Conservation (phyloP, 2,113 vertebrate genomes). For the Procavia capensis region DNA sequence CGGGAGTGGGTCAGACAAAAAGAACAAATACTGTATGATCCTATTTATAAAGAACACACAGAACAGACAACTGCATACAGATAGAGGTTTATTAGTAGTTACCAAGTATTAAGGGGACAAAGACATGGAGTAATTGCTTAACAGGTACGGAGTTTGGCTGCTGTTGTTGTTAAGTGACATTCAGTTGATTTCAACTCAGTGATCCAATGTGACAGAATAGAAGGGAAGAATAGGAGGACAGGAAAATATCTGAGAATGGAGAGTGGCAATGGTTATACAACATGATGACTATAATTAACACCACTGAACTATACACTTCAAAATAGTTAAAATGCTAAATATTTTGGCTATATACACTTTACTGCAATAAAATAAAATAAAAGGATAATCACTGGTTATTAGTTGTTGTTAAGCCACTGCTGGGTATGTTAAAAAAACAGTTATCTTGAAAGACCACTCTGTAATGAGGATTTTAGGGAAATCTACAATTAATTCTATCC, state of each 20-base stretch:
- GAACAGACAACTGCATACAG: background rate
- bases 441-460: background rate
- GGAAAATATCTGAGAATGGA: no score
- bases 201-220: no score
- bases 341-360: background rate
- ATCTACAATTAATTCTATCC: conserved; percentile 6
- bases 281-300: no score
- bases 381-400: background rate
- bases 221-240: no score
- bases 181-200: no score
- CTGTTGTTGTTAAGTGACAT: background rate
- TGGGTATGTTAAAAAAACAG: background rate
- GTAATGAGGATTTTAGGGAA: background rate
- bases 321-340: no score
- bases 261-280: no score
- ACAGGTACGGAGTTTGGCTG: background rate
- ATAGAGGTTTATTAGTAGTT: background rate
- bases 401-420: background rate
- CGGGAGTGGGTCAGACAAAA: background rate
- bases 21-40: no score
- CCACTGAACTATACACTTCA: no score
- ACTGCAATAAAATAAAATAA: background rate
- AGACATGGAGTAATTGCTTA: background rate
- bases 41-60: no score
- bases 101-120: background rate